These are phyloP conservation scores for Pectinophora gossypiella DNA, from an alignment of 1,140 invertebrate genomes.

Conservation along the genomic window DNA sequence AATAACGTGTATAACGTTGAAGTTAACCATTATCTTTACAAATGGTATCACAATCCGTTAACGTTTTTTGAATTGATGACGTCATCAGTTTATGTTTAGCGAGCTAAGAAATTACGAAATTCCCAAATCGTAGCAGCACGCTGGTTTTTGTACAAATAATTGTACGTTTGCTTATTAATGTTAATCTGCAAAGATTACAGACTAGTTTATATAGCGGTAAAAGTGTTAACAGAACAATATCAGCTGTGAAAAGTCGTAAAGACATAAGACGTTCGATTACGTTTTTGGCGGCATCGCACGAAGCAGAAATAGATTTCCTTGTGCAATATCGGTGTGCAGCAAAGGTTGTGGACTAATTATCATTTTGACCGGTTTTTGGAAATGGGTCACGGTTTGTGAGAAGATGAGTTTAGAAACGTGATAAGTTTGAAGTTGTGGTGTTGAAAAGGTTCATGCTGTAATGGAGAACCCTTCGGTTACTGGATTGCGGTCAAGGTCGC, in stretches of 20 bases:
- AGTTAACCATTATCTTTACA: neutral
- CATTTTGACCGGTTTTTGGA: constrained; percentile 28
- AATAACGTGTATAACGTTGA: neutral
- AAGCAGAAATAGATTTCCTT: constrained; percentile 72
- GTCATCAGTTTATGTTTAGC: constrained; percentile 71
- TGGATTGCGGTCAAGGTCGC: constrained; percentile 75
- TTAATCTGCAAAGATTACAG: neutral
- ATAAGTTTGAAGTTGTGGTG: constrained; percentile 21
- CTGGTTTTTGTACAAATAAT: constrained; percentile 18
- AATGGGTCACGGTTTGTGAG: constrained; percentile 30
- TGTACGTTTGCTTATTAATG: neutral
- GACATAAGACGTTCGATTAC: constrained; percentile 33
- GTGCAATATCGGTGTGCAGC: constrained; percentile 58
- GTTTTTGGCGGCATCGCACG: constrained; percentile 64
- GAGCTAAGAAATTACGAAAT: constrained; percentile 47
- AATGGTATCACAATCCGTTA: neutral
- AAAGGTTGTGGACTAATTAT: constrained; percentile 43
- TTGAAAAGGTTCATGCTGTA: constrained; percentile 17
- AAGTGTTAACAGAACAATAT: neutral
- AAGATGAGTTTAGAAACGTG: neutral
- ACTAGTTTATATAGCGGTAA: neutral
- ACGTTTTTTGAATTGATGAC: constrained; percentile 32
- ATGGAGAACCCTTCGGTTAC: constrained; percentile 63
- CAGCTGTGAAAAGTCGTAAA: neutral
- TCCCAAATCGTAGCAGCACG: constrained; percentile 30